Base-by-base conservation (phyloP, 2,888 invertebrate genomes). In the Nymphalis c-album region DNA sequence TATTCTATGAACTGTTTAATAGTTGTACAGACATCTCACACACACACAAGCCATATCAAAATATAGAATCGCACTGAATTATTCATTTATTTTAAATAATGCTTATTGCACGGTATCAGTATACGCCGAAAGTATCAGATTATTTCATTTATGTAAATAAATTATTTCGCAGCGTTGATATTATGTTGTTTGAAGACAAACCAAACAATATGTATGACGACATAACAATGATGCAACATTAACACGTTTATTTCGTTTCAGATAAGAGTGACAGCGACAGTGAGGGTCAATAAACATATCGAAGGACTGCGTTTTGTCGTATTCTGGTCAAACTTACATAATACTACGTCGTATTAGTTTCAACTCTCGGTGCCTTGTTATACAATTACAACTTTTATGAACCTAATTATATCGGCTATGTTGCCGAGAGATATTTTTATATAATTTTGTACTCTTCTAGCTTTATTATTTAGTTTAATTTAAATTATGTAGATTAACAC, bases 181-280 rank as follows among this genome's bases (percentile, higher is more conserved):
- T 68, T 63, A 45, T 62, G 26, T 31, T 31, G 6, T 40, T 22
- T 46, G 20, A 20, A 57, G 13, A 13, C 40, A n/a, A n/a, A 55
- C 63, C 20, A 57, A 63, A 62, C 59, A 60, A 63, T 31, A 26
- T 55, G 46, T 45, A 64, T 59, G 59, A 62, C 45, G 51, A 62
- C 55, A 64, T 40, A 40, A 51, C 59, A 62, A 59, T 70, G 64
- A 66, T 65, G 63, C 66, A 70, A 72, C 62, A 70, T 61, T 68
- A 70, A 59, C 66, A 66, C 65, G 48, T 53, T 40, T 35, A 16
- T 55, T 31, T 55, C 26, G 59, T 74, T 74, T 65, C 94, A 97
- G 97, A 97, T 94, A 97, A 97, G 94, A 97, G 97, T 93, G 97
- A 97, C 95, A 97, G 96, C 93, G 97, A 97, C 94, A 97, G 97